Conservation (phyloP, 1,140 invertebrate species). For the Cyrtorhinus lividipennis region DNA sequence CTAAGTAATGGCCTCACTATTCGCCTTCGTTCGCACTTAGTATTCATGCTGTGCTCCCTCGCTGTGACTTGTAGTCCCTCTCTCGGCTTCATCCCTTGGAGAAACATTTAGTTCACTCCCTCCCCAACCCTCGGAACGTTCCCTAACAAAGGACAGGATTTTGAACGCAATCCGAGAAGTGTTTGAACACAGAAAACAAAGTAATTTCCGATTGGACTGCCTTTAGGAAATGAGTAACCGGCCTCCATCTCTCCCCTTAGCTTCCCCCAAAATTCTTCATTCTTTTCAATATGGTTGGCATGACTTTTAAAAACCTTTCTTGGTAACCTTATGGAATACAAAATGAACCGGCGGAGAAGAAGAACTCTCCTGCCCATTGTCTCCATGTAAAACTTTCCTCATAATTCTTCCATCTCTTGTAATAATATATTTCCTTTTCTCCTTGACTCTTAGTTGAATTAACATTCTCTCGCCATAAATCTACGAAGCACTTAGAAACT, state of each 20-base stretch:
- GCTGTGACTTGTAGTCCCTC: not conserved
- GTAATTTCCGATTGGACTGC: not conserved
- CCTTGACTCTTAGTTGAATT: not conserved
- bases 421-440: not conserved
- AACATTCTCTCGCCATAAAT: not conserved
- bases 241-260: not conserved
- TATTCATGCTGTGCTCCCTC: not conserved
- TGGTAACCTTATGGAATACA: not conserved
- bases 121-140: not conserved
- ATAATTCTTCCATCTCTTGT: not conserved
- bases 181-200: not conserved
- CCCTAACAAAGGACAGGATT: too few species aligned
- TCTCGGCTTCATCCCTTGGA: not conserved
- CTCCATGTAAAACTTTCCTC: not conserved
- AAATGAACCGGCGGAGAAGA: not conserved
- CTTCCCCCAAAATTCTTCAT: not conserved
- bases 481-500: not conserved
- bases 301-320: not conserved
- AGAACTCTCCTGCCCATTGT: not conserved
- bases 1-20: not conserved
- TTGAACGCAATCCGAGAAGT: too few species aligned
- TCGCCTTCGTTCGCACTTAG: not conserved
- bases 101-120: not conserved
- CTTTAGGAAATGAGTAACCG: not conserved
- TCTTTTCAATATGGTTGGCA: conserved; percentile 8